These are phyloP conservation scores for Arbacia lixula DNA, from an alignment of 53 echinoderm and acorn worm genomes.

Conservation along the genomic window DNA sequence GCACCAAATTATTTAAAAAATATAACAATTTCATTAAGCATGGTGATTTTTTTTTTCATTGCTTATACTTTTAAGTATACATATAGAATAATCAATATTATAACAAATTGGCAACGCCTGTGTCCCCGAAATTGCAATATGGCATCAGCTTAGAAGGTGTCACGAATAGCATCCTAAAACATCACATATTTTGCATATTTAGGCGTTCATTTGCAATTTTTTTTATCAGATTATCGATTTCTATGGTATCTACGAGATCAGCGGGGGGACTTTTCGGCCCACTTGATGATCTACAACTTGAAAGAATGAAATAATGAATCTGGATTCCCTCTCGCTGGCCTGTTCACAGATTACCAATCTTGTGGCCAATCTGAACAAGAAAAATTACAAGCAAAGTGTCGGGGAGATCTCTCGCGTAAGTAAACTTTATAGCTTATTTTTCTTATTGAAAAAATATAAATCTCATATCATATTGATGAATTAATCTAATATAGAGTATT, in stretches of 20 bases:
- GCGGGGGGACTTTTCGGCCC: conserved; percentile 78
- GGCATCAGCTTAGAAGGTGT: conserved; percentile 30
- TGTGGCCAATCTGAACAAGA: conserved; percentile 98
- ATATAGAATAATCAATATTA: no score
- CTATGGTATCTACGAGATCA: conserved; percentile 35
- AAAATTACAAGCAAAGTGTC: conserved; percentile 99
- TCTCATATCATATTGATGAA: no score
- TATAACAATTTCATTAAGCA: no score
- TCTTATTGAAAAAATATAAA: background rate
- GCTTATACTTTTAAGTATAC: no score
- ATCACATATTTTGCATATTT: background rate
- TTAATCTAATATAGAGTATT: no score
- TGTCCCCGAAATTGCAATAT: conserved; percentile 30
- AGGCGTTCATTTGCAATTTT: background rate
- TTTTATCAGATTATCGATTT: conserved; percentile 13
- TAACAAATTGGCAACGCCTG: conserved; percentile 11
- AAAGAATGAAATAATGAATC: conserved; percentile 99
- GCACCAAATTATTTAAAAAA: no score
- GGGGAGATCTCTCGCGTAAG: conserved; percentile 97
- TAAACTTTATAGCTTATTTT: no score
- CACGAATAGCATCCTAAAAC: background rate
- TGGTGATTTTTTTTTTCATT: no score
- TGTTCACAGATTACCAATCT: conserved; percentile 99
- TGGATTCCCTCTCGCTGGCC: conserved; percentile 99
- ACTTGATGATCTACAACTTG: conserved; percentile 83